Evolutionary conservation across 2,888 invertebrate species (phyloP), one percentile per base, ranked within the genome.

Genomic region (Boloria euphrosyne): DNA sequence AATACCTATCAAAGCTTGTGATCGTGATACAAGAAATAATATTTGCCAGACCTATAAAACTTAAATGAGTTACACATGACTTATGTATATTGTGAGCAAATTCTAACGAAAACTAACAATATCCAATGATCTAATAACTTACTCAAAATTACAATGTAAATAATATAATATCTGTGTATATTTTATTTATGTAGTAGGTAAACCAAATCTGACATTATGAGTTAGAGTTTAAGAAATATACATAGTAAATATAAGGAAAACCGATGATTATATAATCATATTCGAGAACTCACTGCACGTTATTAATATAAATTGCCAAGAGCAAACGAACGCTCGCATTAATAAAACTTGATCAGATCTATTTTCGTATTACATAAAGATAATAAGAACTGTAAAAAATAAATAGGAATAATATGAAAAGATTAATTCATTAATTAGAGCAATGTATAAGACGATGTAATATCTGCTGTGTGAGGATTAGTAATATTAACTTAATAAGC

Each of bases 221-320:
- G 22, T 10, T 14, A 10, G 17, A 13, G 46, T 27, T 57, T 13
- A 57, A 57, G n/a, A 16, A 57, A 13, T 46, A 46, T 57, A 22
- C 16, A 46, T 57, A 46, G 22, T 27, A 10, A 22, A 46, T 13
- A 46, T 5, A n/a, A 46, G 13, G 22, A 43, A 14, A 44, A 44
- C 55, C 18, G 18, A 55, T 7, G n/a, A 18, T 57, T 57, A 44
- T 22, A 46, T 57, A 46, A 57, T 57, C 46, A 57, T 46, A 46
- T 61, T 64, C 67, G 58, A 67, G 67, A 67, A 67, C 51, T 44
- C 57, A 44, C 64, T 18, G 49, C 16, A 52, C 22, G 18, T 44
- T 64, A 52, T 62, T 62, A 38, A 52, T 47, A 61, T 57, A 43
- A 65, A 44, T 65, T 62, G 54, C 43, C 50, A 51, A 68, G 54